Evolutionary conservation across 2,113 vertebrate species (phyloP).

Genomic region (Etheostoma spectabile): DNA sequence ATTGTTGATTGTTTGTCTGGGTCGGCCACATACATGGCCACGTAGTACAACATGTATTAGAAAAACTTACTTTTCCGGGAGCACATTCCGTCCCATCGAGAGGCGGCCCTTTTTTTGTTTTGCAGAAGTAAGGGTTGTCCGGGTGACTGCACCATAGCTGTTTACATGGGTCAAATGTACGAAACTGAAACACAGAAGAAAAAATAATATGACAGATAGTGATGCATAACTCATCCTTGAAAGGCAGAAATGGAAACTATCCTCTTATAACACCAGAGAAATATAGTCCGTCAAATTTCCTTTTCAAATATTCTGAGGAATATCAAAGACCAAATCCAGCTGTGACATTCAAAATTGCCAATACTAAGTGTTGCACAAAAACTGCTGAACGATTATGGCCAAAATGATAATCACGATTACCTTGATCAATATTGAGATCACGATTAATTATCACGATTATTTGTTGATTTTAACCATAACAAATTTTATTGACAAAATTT

Average conservation of each 20-base stretch:
- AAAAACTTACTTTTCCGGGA: constrained; percentile 89
- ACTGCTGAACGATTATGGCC: background rate
- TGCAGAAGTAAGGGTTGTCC: constrained; percentile 98
- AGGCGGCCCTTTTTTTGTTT: constrained; percentile 98
- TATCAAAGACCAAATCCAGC: background rate
- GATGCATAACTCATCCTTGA: background rate
- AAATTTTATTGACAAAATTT: too few species aligned
- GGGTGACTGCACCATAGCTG: constrained; percentile 99
- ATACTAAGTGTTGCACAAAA: background rate
- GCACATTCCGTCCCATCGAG: constrained; percentile 96
- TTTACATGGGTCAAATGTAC: constrained; percentile 97
- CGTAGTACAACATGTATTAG: background rate
- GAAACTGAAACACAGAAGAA: constrained; percentile 86
- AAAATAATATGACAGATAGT: background rate
- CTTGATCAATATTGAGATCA: too few species aligned
- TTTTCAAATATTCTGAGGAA: background rate
- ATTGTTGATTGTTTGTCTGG: background rate
- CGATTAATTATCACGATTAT: too few species aligned
- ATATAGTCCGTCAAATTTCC: background rate
- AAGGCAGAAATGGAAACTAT: background rate
- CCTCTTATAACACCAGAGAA: background rate
- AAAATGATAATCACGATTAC: too few species aligned
- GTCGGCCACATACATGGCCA: background rate
- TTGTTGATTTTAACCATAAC: too few species aligned
- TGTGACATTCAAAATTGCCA: background rate